Percentiles rank a stretch among this genome's conserved stretches.
phyloP scores from a whole-genome alignment of 2,888 invertebrate genomes.

The Laspeyria flexula region DNA sequence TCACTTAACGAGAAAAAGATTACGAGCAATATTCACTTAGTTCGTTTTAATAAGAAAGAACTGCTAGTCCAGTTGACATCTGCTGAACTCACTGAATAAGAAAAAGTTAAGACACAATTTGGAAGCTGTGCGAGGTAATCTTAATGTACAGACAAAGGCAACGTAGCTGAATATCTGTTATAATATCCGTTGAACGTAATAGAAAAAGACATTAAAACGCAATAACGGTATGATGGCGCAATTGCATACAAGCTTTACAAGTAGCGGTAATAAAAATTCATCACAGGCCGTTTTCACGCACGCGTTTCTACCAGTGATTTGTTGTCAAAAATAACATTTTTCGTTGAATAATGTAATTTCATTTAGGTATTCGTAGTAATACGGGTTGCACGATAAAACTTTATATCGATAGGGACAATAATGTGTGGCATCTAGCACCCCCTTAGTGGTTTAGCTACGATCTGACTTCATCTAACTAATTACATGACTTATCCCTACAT shows the following conservation, averaged over 20 bases:
- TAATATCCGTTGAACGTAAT: conserved; percentile 30
- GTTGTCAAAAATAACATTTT: conserved; percentile 31
- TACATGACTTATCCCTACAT: no score
- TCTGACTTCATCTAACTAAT: no score
- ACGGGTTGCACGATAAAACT: conserved; percentile 18
- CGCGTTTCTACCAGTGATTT: conserved; percentile 15
- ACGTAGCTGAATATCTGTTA: conserved; percentile 25
- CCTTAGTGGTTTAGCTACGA: not conserved
- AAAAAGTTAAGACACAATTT: conserved; percentile 57
- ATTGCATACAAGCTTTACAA: conserved; percentile 23
- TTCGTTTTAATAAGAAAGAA: conserved; percentile 34
- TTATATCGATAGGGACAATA: conserved; percentile 16
- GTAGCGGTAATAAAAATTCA: conserved; percentile 24
- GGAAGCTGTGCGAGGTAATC: conserved; percentile 43
- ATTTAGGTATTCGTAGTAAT: conserved; percentile 17
- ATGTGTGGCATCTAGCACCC: not conserved
- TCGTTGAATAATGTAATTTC: conserved; percentile 31
- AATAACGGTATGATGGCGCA: conserved; percentile 20
- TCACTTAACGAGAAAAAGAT: conserved; percentile 8
- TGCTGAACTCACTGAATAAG: conserved; percentile 60
- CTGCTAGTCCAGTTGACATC: conserved; percentile 45
- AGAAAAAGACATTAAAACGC: conserved; percentile 26
- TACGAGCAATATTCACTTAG: conserved; percentile 17
- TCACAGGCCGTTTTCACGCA: conserved; percentile 18
- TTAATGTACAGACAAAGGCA: conserved; percentile 48